Percentiles rank a stretch among this genome's conserved stretches.
phyloP scores from a whole-genome alignment of 1,140 invertebrate genomes.

The Pinna nobilis region DNA sequence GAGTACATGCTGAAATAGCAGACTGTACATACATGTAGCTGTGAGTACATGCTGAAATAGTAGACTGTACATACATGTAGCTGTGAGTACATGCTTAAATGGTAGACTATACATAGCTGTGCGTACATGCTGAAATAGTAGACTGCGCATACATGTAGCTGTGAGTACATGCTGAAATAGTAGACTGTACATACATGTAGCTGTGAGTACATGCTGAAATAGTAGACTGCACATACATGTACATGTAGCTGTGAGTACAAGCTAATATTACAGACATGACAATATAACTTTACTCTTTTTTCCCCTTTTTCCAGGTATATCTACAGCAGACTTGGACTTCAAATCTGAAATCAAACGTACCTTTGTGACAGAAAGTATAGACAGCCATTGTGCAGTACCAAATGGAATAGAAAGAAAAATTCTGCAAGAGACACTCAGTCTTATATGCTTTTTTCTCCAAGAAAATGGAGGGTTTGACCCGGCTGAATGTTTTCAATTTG shows the following conservation, averaged over 20 bases:
- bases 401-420: conserved; percentile 53
- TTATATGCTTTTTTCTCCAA: conserved; percentile 47
- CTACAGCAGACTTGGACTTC: conserved; percentile 52
- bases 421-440: conserved; percentile 45
- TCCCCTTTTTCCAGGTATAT: conserved; percentile 51
- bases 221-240: background rate
- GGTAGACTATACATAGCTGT: too few relatives aligned
- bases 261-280: background rate
- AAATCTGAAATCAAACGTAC: conserved; percentile 52
- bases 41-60: too few relatives aligned
- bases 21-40: too few relatives aligned
- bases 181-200: background rate
- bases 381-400: conserved; percentile 44
- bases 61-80: too few relatives aligned
- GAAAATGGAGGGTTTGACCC: conserved; percentile 52
- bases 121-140: too few relatives aligned
- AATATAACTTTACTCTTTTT: background rate
- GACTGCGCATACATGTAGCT: background rate
- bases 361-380: conserved; percentile 51
- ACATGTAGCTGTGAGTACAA: background rate
- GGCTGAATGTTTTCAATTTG: conserved; percentile 44
- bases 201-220: background rate
- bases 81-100: too few relatives aligned
- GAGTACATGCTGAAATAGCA: too few relatives aligned
- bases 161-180: background rate